These are phyloP conservation scores for Aplochiton taeniatus DNA, from an alignment of 2,797 vertebrate species.

Conservation along the genomic window DNA sequence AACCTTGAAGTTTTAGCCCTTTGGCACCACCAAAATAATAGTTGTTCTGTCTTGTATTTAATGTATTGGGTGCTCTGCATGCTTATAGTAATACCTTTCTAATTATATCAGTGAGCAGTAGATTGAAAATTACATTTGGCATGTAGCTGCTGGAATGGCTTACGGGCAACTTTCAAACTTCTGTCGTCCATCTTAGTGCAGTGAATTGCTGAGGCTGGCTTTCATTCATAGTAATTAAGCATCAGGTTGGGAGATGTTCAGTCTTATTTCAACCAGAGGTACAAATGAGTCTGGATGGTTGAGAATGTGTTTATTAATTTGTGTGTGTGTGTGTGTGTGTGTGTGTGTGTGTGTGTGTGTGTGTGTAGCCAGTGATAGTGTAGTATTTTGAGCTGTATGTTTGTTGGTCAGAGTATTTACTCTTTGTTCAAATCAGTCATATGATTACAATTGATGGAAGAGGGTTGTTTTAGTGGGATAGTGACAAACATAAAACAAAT, in stretches of 20 bases:
- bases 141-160: slow-evolving; percentile 41
- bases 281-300: slow-evolving; percentile 53
- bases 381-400: too few species aligned
- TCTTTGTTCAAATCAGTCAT: too few species aligned
- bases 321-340: slow-evolving; percentile 46
- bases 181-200: slow-evolving; percentile 37
- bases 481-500: too few species aligned
- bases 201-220: slow-evolving; percentile 35
- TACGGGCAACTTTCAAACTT: slow-evolving; percentile 43
- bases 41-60: slow-evolving; percentile 18
- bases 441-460: too few species aligned
- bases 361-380: slow-evolving; percentile 3
- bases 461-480: too few species aligned
- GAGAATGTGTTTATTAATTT: slow-evolving; percentile 34
- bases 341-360: slow-evolving; percentile 12
- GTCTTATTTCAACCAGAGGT: slow-evolving; percentile 54
- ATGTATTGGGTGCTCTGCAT: slow-evolving; percentile 5
- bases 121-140: slow-evolving; percentile 43
- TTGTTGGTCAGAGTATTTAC: too few species aligned
- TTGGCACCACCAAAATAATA: slow-evolving; percentile 23
- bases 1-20: slow-evolving; percentile 42
- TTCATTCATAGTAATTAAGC: slow-evolving; percentile 48
- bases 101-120: slow-evolving; percentile 63
- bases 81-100: slow-evolving; percentile 58
- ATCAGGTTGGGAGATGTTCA: slow-evolving; percentile 28